Evolutionary conservation across 2,888 invertebrate species (phyloP).

Genomic region (Caenorhabditis wallacei): DNA sequence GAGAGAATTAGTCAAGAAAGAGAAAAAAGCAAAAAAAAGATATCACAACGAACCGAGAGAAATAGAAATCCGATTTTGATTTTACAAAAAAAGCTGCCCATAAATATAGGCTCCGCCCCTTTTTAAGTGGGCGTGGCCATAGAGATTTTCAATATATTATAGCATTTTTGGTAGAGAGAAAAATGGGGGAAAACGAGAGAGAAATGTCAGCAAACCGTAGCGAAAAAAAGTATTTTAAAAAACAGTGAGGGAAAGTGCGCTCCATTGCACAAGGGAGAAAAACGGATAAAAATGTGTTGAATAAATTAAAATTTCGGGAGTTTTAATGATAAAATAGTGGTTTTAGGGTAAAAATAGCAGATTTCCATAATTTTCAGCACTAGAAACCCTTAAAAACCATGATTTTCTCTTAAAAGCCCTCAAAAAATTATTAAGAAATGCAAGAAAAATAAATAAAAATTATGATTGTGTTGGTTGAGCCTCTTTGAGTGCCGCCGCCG

Average conservation of each 20-base stretch:
- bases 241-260: constrained; percentile 11
- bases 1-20: too few relatives aligned
- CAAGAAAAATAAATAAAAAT: not conserved
- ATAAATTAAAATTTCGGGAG: too few relatives aligned
- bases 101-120: not conserved
- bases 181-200: not conserved
- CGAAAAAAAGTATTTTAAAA: not conserved
- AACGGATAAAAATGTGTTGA: not conserved
- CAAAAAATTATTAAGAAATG: not conserved
- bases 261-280: not conserved
- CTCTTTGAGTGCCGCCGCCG: not conserved
- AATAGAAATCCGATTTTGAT: not conserved
- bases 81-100: not conserved
- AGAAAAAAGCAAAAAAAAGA: not conserved
- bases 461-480: constrained; percentile 3
- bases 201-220: constrained; percentile 10
- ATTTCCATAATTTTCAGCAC: too few relatives aligned
- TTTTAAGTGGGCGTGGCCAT: not conserved
- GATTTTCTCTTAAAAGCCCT: too few relatives aligned
- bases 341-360: too few relatives aligned
- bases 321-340: not conserved
- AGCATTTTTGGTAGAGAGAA: not conserved
- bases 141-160: constrained; percentile 4
- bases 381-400: too few relatives aligned
- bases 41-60: constrained; percentile 15